Evolutionary conservation across 2,888 invertebrate genomes (phyloP).

Genomic region (Latrodectus elegans): DNA sequence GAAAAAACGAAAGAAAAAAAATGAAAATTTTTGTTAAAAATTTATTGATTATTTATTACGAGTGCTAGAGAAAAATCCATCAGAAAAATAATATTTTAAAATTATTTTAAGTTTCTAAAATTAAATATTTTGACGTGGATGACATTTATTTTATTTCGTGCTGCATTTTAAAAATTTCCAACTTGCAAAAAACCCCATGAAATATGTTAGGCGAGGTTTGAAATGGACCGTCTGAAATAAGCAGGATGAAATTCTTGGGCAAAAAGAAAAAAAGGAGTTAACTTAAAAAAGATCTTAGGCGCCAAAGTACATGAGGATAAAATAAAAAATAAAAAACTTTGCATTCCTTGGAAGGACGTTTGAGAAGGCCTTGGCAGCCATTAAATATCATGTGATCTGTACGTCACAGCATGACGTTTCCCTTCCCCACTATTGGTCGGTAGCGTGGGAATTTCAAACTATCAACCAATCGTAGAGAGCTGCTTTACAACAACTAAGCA

Average conservation of each 20-base stretch:
- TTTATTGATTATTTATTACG: no score
- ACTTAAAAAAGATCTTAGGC: constrained; percentile 60
- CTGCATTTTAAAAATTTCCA: not conserved
- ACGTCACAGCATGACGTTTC: constrained; percentile 52
- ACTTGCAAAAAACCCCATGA: not conserved
- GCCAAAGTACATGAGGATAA: constrained; percentile 48
- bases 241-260: constrained; percentile 13
- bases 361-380: constrained; percentile 68
- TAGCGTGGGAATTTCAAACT: constrained; percentile 68
- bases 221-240: not conserved
- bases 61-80: no score
- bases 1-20: no score
- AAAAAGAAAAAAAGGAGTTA: constrained; percentile 31
- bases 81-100: no score
- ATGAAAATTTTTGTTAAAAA: no score
- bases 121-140: no score
- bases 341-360: constrained; percentile 68
- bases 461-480: constrained; percentile 57
- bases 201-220: no score
- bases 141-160: not conserved
- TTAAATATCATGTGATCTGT: constrained; percentile 52
- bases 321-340: constrained; percentile 32
- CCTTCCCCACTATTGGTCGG: constrained; percentile 60
- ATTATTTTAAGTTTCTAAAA: no score
- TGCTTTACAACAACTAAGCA: constrained; percentile 59